Conservation (phyloP, 1,140 invertebrate species). For the Drosophila parabipectinata region DNA sequence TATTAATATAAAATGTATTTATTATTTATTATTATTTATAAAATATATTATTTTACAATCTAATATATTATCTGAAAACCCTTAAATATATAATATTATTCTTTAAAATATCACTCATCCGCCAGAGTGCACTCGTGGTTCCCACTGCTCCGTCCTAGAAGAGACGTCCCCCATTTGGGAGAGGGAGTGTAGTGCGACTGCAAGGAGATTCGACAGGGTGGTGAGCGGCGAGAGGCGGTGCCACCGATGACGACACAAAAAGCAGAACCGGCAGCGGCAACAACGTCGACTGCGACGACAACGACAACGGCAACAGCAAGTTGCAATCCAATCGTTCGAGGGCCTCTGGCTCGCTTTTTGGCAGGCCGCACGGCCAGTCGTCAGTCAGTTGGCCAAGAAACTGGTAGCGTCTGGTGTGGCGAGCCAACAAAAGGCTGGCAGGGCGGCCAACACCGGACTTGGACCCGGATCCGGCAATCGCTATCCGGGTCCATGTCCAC, state of each 20-base stretch:
- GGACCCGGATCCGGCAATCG: constrained; percentile 45
- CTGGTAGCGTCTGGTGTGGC: constrained; percentile 82
- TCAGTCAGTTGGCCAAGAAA: constrained; percentile 84
- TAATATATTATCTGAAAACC: too few species aligned
- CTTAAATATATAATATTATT: background rate
- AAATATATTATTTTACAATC: background rate
- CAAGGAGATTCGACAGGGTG: constrained; percentile 6
- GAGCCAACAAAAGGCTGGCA: constrained; percentile 82
- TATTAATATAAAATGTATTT: too few species aligned
- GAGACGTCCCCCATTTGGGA: background rate
- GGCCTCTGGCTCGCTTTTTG: constrained; percentile 75
- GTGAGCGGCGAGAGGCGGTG: constrained; percentile 26
- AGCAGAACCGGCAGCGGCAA: constrained; percentile 49
- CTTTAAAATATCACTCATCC: background rate
- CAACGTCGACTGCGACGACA: constrained; percentile 41
- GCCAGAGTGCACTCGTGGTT: background rate
- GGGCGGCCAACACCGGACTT: constrained; percentile 76
- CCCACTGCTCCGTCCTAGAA: constrained; percentile 2
- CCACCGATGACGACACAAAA: constrained; percentile 76
- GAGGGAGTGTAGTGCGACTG: background rate
- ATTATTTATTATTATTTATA: background rate
- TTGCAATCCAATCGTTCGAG: constrained; percentile 68
- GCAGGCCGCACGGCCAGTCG: constrained; percentile 79
- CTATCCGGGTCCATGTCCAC: constrained; percentile 43
- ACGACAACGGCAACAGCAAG: constrained; percentile 37